Conservation (phyloP, 2,888 invertebrate genomes). For the Synanthedon myopaeformis region DNA sequence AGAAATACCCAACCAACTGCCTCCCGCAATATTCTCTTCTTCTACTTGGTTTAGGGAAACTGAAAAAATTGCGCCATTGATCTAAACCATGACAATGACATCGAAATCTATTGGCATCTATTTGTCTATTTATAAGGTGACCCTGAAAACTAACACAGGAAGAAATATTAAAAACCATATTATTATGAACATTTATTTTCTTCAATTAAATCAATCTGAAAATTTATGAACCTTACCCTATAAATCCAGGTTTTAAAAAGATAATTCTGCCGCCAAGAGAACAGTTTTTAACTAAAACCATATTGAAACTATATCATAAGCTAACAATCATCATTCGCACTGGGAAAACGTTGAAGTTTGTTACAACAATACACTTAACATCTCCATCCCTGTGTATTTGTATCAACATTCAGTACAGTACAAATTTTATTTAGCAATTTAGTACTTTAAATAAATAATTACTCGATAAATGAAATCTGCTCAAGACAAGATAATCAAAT, state of each 20-base stretch:
- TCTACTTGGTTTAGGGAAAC: conserved; percentile 44
- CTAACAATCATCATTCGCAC: too few relatives aligned
- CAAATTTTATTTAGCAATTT: too few relatives aligned
- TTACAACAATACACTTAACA: too few relatives aligned
- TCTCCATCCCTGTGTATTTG: too few relatives aligned
- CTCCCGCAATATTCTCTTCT: conserved; percentile 78
- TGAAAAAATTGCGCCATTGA: conserved; percentile 44
- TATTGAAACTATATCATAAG: conserved; percentile 12
- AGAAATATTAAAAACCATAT: not conserved
- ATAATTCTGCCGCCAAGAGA: conserved; percentile 17
- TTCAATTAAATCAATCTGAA: not conserved
- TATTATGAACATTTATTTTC: too few relatives aligned
- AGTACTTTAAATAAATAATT: too few relatives aligned
- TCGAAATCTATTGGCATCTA: conserved; percentile 19
- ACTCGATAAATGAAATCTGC: too few relatives aligned
- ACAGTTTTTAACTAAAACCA: conserved; percentile 30
- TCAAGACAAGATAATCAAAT: too few relatives aligned
- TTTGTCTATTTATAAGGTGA: conserved; percentile 59
- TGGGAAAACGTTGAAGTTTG: too few relatives aligned
- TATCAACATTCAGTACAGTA: too few relatives aligned
- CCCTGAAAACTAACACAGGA: conserved; percentile 54
- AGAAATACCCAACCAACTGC: conserved; percentile 80
- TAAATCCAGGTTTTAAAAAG: conserved; percentile 19
- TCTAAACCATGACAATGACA: conserved; percentile 40
- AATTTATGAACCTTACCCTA: conserved; percentile 17